A percentile compares a stretch with the other conserved stretches of the same genome.
phyloP scores from a whole-genome alignment of 2,888 invertebrate genomes.

The Harpagoxenus sublaevis region DNA sequence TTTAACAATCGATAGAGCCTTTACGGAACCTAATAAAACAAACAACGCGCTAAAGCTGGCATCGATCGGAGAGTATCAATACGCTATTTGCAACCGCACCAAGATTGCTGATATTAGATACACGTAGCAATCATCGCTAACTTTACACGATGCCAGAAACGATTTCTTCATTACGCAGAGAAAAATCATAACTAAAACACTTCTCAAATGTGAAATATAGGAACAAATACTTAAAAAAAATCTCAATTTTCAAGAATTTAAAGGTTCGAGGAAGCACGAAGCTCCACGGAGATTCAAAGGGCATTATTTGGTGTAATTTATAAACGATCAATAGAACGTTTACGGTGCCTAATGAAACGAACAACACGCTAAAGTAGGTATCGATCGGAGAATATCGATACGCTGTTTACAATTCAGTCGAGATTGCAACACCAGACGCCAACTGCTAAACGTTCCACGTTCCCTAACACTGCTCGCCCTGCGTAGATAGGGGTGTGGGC shows the following conservation, averaged over 20 bases:
- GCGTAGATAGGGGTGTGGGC: conserved; percentile 21
- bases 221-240: neutral
- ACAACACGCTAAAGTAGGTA: conserved; percentile 5
- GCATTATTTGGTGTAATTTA: conserved; percentile 4
- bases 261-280: no score
- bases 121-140: conserved; percentile 26
- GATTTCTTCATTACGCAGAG: neutral
- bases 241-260: neutral
- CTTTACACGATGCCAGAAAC: neutral
- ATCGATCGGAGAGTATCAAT: conserved; percentile 47
- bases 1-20: conserved; percentile 51
- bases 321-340: conserved; percentile 26
- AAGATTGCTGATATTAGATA: conserved; percentile 33
- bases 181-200: neutral
- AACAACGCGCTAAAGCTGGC: conserved; percentile 49
- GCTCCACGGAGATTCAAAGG: neutral
- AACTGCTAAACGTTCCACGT: neutral
- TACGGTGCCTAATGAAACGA: neutral
- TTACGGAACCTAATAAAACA: conserved; percentile 49
- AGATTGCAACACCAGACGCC: conserved; percentile 7
- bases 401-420: conserved; percentile 21
- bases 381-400: conserved; percentile 13
- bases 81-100: conserved; percentile 49
- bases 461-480: neutral
- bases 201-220: neutral